Evolutionary conservation across 2,888 invertebrate genomes (phyloP), one percentile per base, ranked within the genome.

Genomic region (Cerastis rubricosa): DNA sequence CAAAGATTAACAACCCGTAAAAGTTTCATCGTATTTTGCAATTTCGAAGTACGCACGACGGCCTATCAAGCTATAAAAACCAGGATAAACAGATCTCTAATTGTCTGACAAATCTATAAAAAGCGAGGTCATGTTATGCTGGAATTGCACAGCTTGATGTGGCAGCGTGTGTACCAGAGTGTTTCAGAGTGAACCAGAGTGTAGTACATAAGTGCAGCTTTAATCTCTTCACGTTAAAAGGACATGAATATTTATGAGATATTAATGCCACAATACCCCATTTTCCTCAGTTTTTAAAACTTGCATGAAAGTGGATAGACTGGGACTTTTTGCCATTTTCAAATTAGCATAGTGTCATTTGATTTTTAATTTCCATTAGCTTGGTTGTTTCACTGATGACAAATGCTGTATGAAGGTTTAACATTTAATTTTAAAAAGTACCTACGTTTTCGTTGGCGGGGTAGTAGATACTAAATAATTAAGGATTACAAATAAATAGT

Each of bases 231-330:
- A 54, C 70, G 71, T 72, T 83, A 61, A 19, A 5, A 57, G 29
- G 64, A 35, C 72, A 86, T 85, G 86, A 83, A 85, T 85, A 85
- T 86, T 85, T 83, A 85, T 85, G 76, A 75, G 83, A 77, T 80
- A 86, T 85, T 85, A 80, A 74, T 65, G 76, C 35, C 68, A 85
- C 85, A 85, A 82, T 72, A 72, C 43, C 78, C 59, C 51, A 29
- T 61, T 61, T 68, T 82, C 47, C 65, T 66, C 29, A 64, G 59
- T 74, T 83, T 85, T 85, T 74, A 12, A 35, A 78, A 73, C 65
- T 78, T 72, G 19, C 71, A 22, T 72, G 22, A 79, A 82, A 78
- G 19, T 82, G 49, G 68, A 22, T 74, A 19, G 19, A 35, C 40
- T 71, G 25, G n/a, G 43, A 19, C 19, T 72, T 67, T 74, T 63